These are phyloP conservation scores for Brevimyrus niger DNA, from an alignment of 2,113 vertebrate species.

Conservation along the genomic window DNA sequence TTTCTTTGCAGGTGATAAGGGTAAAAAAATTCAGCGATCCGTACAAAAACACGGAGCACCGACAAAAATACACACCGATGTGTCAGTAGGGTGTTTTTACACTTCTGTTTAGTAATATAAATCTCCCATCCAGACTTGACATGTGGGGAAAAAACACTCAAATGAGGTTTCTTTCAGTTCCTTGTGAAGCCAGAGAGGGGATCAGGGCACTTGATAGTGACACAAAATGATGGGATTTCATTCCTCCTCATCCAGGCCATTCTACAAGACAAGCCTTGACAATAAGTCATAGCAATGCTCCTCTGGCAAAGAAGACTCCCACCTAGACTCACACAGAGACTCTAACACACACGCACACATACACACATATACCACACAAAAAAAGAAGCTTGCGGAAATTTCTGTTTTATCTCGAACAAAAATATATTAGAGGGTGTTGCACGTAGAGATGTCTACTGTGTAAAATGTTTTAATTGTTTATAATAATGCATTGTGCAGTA, in stretches of 20 bases:
- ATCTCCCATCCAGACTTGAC: background rate
- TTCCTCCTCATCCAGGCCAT: background rate
- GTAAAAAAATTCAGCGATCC: background rate
- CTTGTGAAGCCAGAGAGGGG: background rate
- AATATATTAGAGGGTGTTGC: background rate
- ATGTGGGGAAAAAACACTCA: background rate
- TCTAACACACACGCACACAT: background rate
- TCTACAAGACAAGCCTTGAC: conserved; percentile 1
- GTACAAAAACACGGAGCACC: background rate
- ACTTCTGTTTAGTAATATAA: background rate
- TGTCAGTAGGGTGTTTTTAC: background rate
- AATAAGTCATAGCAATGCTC: conserved; percentile 11
- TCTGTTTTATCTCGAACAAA: background rate
- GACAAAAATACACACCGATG: background rate
- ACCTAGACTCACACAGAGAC: background rate
- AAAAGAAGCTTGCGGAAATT: background rate
- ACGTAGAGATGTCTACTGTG: background rate
- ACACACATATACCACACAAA: background rate
- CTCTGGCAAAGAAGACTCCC: background rate
- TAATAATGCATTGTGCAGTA: background rate
- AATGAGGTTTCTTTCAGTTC: background rate
- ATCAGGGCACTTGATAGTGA: background rate
- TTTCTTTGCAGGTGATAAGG: background rate
- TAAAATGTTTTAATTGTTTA: background rate
- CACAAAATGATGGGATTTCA: background rate